Conservation (phyloP, 2,797 vertebrate genomes). For the Halcyon leucocephala region DNA sequence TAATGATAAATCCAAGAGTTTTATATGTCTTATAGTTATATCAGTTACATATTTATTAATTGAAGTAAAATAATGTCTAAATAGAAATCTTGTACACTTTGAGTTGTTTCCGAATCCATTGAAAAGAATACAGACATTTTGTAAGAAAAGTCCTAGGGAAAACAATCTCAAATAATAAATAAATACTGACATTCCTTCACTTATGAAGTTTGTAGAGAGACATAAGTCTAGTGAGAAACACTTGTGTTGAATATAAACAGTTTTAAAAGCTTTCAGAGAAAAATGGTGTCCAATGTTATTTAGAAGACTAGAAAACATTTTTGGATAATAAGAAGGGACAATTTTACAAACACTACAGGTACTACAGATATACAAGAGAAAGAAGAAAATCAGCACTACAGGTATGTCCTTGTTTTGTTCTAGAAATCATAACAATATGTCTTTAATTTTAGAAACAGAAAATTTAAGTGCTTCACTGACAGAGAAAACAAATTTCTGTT, state of each 20-base stretch:
- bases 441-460: not conserved
- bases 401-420: not conserved
- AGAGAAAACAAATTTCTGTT: not conserved
- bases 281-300: not conserved
- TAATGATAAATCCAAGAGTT: not conserved
- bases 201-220: constrained; percentile 14
- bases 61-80: not conserved
- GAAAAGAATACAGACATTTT: not conserved
- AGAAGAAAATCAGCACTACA: not conserved
- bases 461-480: not conserved
- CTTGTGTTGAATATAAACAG: constrained; percentile 20
- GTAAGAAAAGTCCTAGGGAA: not conserved
- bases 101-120: not conserved
- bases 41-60: not conserved
- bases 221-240: not conserved
- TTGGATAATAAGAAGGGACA: not conserved
- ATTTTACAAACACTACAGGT: not conserved
- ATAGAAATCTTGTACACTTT: not conserved
- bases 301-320: not conserved
- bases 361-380: not conserved
- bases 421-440: not conserved
- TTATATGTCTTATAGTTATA: not conserved
- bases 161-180: constrained; percentile 35
- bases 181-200: constrained; percentile 2
- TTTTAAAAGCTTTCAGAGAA: constrained; percentile 29